Evolutionary conservation across 1,140 invertebrate genomes (phyloP).

Genomic region (Brachionus rubens): DNA sequence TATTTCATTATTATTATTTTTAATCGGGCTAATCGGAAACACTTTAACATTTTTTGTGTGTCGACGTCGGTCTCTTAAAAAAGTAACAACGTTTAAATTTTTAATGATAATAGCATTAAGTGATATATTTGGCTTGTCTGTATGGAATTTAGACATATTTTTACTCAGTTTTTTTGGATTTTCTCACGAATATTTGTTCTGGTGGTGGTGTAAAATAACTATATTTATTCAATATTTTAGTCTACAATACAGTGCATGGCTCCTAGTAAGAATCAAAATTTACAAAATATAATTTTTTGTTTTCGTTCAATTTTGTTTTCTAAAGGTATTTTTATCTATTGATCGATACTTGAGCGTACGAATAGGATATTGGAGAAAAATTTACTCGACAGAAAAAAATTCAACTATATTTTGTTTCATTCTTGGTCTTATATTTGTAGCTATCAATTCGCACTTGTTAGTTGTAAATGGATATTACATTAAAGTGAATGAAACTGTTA

Average conservation of each 20-base stretch:
- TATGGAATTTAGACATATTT: constrained; percentile 21
- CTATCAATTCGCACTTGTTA: not conserved
- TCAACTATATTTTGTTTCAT: not conserved
- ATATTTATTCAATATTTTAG: constrained; percentile 19
- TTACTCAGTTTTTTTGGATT: not conserved
- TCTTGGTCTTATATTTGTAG: not conserved
- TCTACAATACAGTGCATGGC: constrained; percentile 17
- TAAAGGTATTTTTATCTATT: not conserved
- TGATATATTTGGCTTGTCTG: constrained; percentile 1
- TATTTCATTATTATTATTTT: not conserved
- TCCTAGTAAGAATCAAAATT: not conserved
- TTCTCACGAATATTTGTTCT: not conserved
- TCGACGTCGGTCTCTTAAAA: not conserved
- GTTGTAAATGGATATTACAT: constrained; percentile 3
- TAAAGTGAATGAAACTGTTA: not conserved
- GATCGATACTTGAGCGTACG: not conserved
- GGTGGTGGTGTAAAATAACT: constrained; percentile 13
- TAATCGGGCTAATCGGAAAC: not conserved
- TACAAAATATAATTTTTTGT: too few relatives aligned
- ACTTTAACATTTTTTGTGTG: not conserved
- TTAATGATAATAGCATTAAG: not conserved
- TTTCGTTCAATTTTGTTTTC: not conserved
- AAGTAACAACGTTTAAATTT: not conserved
- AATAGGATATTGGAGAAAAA: not conserved
- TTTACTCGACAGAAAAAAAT: not conserved